Base-by-base conservation (phyloP, 2,888 invertebrate species). In the Stenurella melanura region DNA sequence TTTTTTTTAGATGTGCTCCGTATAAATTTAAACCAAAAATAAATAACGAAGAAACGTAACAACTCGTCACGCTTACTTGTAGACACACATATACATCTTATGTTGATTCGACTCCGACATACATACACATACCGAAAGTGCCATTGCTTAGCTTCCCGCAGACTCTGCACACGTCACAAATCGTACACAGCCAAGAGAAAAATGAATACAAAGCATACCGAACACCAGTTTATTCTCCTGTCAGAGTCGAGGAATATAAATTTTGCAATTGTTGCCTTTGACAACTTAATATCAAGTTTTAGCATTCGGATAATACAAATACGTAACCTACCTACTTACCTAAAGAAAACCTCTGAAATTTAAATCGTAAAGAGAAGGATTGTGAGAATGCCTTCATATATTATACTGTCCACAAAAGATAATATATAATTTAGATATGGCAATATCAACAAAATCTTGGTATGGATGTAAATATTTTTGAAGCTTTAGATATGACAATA, bases 261-360 rank as follows among this genome's bases (percentile, higher is more conserved):
- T 71, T 71, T 42, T 71, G 71, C 71, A 34, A 71, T 71, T 71
- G 71, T 60, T 71, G 15, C 42, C 21, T 42, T 58, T 71, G 71
- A 71, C 71, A 71, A 60, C 60, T 71, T 71, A 71, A 71, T 71
- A 66, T 66, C 66, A 66, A 42, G 66, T 66, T 66, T 21, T 58
- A 50, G 19, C 21, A 19, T 58, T 58, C 58, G 58, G 0, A 10
- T 50, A 18, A 58, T 21, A 58, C 58, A 11, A 58, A 58, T 58
- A 19, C 58, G 58, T 21, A 56, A 11, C 17, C 17, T 18, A 21
- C 18, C 58, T 19, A 10, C 58, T 18, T 58, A 21, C 58, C 58
- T 58, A 12, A 19, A 58, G 58, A 58, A 21, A 58, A 18, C 12
- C 58, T 18, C 19, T 19, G 57, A 19, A 18, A 9, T 19, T 19